Evolutionary conservation across 2,888 invertebrate genomes (phyloP).

Genomic region (Achlya flavicornis): DNA sequence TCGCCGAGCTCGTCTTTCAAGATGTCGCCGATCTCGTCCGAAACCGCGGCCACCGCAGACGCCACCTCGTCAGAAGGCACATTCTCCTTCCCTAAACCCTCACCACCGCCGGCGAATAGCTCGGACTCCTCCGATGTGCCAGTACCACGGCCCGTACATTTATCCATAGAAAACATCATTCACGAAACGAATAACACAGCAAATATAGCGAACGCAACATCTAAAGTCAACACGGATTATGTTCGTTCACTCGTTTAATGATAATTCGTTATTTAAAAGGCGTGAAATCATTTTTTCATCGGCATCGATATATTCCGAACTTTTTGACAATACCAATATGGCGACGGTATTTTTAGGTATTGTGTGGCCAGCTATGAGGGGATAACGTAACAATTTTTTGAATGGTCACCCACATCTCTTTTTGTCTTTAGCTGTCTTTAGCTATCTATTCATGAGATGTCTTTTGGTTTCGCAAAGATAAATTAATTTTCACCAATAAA

Average conservation of each 20-base stretch:
- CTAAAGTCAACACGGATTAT: constrained; percentile 72
- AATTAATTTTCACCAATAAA: background rate
- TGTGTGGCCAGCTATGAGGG: constrained; percentile 71
- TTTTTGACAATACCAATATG: constrained; percentile 85
- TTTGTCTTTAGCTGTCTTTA: background rate
- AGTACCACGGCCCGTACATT: constrained; percentile 71
- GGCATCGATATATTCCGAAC: constrained; percentile 72
- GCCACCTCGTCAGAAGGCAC: constrained; percentile 71
- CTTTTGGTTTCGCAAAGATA: background rate
- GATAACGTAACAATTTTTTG: constrained; percentile 58
- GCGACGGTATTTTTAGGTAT: constrained; percentile 83
- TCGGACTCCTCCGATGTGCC: constrained; percentile 62
- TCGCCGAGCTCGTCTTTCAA: constrained; percentile 76
- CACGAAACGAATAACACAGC: constrained; percentile 70
- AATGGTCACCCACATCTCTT: constrained; percentile 51
- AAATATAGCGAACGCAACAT: constrained; percentile 73
- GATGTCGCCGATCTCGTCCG: constrained; percentile 78
- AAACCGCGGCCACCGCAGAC: constrained; percentile 73
- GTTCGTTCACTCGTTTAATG: constrained; percentile 66
- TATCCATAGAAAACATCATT: constrained; percentile 81
- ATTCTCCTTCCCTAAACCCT: constrained; percentile 57
- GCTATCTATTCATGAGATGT: background rate
- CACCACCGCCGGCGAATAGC: constrained; percentile 63
- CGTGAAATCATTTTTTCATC: constrained; percentile 80
- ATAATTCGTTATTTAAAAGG: constrained; percentile 62